Evolutionary conservation across 2,888 invertebrate genomes (phyloP).

Genomic region (Helobdella robusta): DNA sequence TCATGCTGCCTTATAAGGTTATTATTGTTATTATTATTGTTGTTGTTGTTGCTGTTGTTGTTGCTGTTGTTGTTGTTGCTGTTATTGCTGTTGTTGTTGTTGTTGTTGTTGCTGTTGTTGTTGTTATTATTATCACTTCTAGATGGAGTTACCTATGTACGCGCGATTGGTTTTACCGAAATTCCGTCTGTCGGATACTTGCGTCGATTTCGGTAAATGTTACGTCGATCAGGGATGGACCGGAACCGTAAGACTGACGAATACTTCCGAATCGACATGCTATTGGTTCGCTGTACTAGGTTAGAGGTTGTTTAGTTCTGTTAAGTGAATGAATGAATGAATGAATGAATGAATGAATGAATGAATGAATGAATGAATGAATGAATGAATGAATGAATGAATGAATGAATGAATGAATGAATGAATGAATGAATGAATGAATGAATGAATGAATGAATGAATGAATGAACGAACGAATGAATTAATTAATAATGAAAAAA

Average conservation of each 20-base stretch:
- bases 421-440: too few relatives aligned
- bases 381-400: too few relatives aligned
- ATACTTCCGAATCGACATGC: background rate
- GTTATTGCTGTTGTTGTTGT: background rate
- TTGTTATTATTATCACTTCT: background rate
- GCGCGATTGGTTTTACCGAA: background rate
- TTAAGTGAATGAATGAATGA: background rate
- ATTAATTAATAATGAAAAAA: too few relatives aligned
- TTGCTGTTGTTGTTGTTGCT: background rate
- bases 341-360: background rate
- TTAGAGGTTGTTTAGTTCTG: background rate
- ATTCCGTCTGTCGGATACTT: background rate
- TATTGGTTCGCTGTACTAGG: constrained; percentile 9
- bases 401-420: background rate
- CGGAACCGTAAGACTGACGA: background rate
- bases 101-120: background rate
- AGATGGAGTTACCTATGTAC: constrained; percentile 7
- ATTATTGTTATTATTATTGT: background rate
- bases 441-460: too few relatives aligned
- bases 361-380: too few relatives aligned
- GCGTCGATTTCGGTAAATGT: constrained; percentile 1
- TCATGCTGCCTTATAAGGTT: background rate
- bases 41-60: background rate
- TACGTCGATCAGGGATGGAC: background rate
- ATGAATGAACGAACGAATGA: too few relatives aligned